Percentiles rank a stretch among this genome's conserved stretches.
Evolutionary conservation across 2,113 vertebrate species (phyloP).

Genomic region (Pteronura brasiliensis): DNA sequence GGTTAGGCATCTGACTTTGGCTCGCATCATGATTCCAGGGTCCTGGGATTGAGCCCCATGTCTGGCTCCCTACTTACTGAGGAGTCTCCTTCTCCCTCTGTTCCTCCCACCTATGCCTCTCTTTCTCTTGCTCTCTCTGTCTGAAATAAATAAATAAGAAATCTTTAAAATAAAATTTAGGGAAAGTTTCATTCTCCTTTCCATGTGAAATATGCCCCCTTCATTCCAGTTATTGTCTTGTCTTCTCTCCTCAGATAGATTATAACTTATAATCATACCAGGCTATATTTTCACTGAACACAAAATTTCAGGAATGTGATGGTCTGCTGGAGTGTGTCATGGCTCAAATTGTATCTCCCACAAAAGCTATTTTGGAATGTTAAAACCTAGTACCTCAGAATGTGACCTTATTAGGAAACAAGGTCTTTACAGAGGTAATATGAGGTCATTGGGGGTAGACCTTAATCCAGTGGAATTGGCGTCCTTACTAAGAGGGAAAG

Average conservation of each 20-base stretch:
- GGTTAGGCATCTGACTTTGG: not conserved
- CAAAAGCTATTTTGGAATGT: not conserved
- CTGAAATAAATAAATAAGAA: not conserved
- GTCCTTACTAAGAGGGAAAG: not conserved
- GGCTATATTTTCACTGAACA: not conserved
- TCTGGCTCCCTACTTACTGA: not conserved
- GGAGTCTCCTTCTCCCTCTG: not conserved
- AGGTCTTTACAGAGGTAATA: not conserved
- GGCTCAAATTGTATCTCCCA: rapidly evolving
- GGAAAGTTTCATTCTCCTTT: not conserved
- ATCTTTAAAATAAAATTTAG: not conserved
- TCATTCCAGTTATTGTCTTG: not conserved
- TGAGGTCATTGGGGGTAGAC: not conserved
- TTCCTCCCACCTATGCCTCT: not conserved
- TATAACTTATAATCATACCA: not conserved
- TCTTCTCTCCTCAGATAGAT: not conserved
- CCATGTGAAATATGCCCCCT: not conserved
- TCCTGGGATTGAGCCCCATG: not conserved
- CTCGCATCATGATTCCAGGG: not conserved
- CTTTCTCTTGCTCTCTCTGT: not conserved
- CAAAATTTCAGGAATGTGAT: not conserved
- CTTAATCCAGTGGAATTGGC: not conserved
- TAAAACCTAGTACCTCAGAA: not conserved
- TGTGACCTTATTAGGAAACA: not conserved
- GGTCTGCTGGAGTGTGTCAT: not conserved